phyloP scores from a whole-genome alignment of 2,888 invertebrate genomes.

The Synergus itoensis region DNA sequence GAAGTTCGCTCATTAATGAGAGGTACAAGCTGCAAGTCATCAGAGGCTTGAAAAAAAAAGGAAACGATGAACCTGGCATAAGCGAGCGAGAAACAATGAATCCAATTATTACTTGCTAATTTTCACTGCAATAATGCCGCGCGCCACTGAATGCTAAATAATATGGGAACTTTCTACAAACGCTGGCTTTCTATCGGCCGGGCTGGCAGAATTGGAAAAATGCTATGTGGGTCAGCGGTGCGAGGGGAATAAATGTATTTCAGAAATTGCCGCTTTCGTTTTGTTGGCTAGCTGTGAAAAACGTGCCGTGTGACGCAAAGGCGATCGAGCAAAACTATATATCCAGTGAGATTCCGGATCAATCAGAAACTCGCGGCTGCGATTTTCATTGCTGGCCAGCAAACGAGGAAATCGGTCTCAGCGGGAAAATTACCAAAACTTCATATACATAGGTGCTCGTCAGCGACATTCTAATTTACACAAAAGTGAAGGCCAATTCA shows the following conservation, averaged over 20 bases:
- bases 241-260: slow-evolving; percentile 66
- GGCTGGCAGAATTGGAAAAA: slow-evolving; percentile 69
- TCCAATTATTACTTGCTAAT: slow-evolving; percentile 67
- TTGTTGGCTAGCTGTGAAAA: slow-evolving; percentile 54
- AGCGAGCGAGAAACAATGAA: slow-evolving; percentile 55
- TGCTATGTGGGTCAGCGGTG: slow-evolving; percentile 71
- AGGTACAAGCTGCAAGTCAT: not conserved
- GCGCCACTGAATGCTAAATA: slow-evolving; percentile 69
- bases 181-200: slow-evolving; percentile 59
- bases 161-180: slow-evolving; percentile 73
- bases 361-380: slow-evolving; percentile 43
- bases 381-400: slow-evolving; percentile 28
- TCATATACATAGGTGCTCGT: not conserved
- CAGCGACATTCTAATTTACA: not conserved
- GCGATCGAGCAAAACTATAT: slow-evolving; percentile 46
- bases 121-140: slow-evolving; percentile 65
- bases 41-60: slow-evolving; percentile 40
- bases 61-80: slow-evolving; percentile 41
- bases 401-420: not conserved
- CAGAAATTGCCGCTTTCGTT: slow-evolving; percentile 70
- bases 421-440: not conserved
- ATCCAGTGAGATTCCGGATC: slow-evolving; percentile 16
- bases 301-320: slow-evolving; percentile 51
- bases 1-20: slow-evolving; percentile 23
- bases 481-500: too few species aligned